These are phyloP conservation scores for Stegana nigrithorax DNA, from an alignment of 2,888 invertebrate species.

Conservation along the genomic window DNA sequence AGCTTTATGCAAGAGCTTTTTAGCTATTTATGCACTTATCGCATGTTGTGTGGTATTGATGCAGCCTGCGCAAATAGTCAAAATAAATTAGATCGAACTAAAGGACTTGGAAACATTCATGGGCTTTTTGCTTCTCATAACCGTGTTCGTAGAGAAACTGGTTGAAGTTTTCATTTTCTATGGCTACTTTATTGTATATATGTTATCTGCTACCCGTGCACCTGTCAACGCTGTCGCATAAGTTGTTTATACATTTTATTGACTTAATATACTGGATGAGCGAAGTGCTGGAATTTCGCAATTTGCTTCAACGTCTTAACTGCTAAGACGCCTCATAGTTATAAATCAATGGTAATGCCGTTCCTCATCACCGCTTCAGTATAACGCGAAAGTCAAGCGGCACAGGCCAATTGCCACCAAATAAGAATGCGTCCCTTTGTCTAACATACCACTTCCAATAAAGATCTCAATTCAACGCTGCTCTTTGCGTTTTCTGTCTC, in stretches of 20 bases:
- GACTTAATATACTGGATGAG: slow-evolving; percentile 83
- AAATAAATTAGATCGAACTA: slow-evolving; percentile 50
- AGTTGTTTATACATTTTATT: slow-evolving; percentile 79
- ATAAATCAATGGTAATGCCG: slow-evolving; percentile 71
- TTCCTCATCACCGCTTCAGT: slow-evolving; percentile 79
- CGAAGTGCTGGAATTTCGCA: slow-evolving; percentile 83
- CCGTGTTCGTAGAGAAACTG: slow-evolving; percentile 82
- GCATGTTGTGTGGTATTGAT: slow-evolving; percentile 69
- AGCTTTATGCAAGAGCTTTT: slow-evolving; percentile 79
- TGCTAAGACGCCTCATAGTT: slow-evolving; percentile 79
- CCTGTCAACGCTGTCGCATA: slow-evolving; percentile 78
- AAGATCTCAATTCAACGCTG: slow-evolving; percentile 81
- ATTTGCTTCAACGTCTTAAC: slow-evolving; percentile 81
- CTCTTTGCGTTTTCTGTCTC: slow-evolving; percentile 80
- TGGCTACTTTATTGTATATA: slow-evolving; percentile 85
- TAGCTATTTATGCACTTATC: too few relatives aligned
- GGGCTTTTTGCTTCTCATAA: slow-evolving; percentile 73
- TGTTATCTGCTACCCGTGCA: slow-evolving; percentile 82
- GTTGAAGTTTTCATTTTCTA: slow-evolving; percentile 85
- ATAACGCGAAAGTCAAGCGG: slow-evolving; percentile 77
- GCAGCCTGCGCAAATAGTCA: slow-evolving; percentile 54
- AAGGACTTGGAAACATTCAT: slow-evolving; percentile 46
- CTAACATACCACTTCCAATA: slow-evolving; percentile 81
- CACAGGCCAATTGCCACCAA: slow-evolving; percentile 83
- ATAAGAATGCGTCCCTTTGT: slow-evolving; percentile 82